phyloP scores from a whole-genome alignment of 1,140 invertebrate species.

The Goniozus legneri region DNA sequence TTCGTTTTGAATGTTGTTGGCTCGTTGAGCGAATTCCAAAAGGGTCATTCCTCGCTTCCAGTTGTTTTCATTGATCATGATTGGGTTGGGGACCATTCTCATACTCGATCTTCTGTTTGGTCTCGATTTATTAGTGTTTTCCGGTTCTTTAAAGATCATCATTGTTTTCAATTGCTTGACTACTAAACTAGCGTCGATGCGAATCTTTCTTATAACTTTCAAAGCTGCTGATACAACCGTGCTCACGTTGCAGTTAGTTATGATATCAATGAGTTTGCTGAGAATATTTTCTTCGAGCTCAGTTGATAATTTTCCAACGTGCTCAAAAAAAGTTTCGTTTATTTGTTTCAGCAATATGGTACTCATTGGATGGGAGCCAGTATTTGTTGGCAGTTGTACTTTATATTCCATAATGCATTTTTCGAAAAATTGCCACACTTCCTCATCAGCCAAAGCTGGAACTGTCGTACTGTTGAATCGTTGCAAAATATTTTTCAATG shows the following conservation, averaged over 20 bases:
- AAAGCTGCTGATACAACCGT: constrained; percentile 59
- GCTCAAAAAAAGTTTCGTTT: constrained; percentile 52
- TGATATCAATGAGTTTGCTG: constrained; percentile 40
- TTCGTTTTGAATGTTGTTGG: constrained; percentile 66
- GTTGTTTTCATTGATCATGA: constrained; percentile 59
- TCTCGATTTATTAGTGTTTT: background rate
- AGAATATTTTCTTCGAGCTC: constrained; percentile 39
- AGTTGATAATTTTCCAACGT: constrained; percentile 20
- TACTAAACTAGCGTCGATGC: constrained; percentile 63
- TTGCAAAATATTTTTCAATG: constrained; percentile 41
- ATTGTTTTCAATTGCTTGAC: constrained; percentile 61
- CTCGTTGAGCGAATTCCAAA: constrained; percentile 84
- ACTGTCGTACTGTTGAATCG: constrained; percentile 42
- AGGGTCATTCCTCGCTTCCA: constrained; percentile 79
- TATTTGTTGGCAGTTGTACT: constrained; percentile 18
- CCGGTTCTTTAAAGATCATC: constrained; percentile 41
- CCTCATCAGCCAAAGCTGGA: constrained; percentile 38
- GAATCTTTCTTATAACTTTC: constrained; percentile 68
- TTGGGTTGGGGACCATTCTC: constrained; percentile 36
- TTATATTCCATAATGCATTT: constrained; percentile 27
- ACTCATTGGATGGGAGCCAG: constrained; percentile 22
- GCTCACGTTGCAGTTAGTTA: constrained; percentile 42
- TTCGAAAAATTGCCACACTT: constrained; percentile 44
- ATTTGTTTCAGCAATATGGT: constrained; percentile 55
- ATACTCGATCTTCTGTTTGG: constrained; percentile 42